Evolutionary conservation across 92 coral and sea anemone species (phyloP).

Genomic region (Virgularia gustaviana): DNA sequence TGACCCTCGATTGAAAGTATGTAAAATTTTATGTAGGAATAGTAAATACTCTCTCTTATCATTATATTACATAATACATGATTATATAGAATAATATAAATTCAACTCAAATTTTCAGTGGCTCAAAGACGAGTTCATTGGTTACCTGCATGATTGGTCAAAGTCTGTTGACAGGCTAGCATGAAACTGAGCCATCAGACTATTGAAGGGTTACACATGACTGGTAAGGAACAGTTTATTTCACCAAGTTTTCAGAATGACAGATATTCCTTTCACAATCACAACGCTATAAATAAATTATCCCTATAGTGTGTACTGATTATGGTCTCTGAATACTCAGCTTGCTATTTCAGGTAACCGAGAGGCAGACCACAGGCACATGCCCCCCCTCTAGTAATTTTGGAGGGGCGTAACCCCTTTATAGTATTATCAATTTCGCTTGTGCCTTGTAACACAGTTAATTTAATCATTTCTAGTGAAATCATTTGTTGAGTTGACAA

Average conservation of each 20-base stretch:
- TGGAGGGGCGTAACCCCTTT: too few species aligned
- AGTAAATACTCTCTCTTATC: too few species aligned
- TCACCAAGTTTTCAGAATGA: too few species aligned
- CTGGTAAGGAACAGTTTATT: conserved; percentile 8
- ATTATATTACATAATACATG: too few species aligned
- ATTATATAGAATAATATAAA: neutral
- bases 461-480: neutral
- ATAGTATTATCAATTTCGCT: neutral
- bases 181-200: conserved; percentile 17
- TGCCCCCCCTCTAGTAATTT: too few species aligned
- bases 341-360: too few species aligned
- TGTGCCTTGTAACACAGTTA: neutral
- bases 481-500: neutral
- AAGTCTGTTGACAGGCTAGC: conserved; percentile 7
- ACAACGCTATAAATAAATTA: too few species aligned
- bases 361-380: too few species aligned
- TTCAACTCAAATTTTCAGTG: neutral
- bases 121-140: conserved; percentile 13
- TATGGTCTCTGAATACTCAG: too few species aligned
- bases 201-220: conserved; percentile 4
- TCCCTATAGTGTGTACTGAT: too few species aligned
- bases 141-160: neutral
- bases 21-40: neutral
- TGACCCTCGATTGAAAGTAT: conserved; percentile 11
- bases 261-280: too few species aligned